phyloP scores from a whole-genome alignment of 2,888 invertebrate species.

The Phymatocera aterrima region DNA sequence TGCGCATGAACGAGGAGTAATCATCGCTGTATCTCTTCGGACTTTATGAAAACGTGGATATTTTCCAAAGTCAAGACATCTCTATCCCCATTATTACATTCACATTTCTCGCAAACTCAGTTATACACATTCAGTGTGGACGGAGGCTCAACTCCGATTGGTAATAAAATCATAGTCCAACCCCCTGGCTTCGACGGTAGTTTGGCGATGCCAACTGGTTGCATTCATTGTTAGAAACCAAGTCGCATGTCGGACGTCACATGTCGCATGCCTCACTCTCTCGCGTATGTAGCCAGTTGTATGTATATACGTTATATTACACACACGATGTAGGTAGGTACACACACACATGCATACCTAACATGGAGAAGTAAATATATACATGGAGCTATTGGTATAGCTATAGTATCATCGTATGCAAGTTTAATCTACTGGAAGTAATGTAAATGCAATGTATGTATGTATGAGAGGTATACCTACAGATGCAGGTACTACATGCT shows the following conservation, averaged over 20 bases:
- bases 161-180: slow-evolving; percentile 32
- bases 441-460: slow-evolving; percentile 65
- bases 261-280: slow-evolving; percentile 58
- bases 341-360: neutral
- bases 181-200: slow-evolving; percentile 10
- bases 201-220: slow-evolving; percentile 39
- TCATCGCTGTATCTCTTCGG: too few species aligned
- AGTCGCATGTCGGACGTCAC: slow-evolving; percentile 68
- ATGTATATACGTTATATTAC: neutral
- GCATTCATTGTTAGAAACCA: slow-evolving; percentile 69
- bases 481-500: neutral
- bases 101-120: neutral
- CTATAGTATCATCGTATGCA: slow-evolving; percentile 60
- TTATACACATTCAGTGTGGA: neutral
- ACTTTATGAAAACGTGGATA: too few species aligned
- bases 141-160: slow-evolving; percentile 14
- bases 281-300: neutral
- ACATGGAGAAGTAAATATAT: slow-evolving; percentile 2
- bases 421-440: slow-evolving; percentile 74
- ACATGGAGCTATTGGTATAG: too few species aligned
- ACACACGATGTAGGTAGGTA: too few species aligned
- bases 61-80: neutral
- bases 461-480: slow-evolving; percentile 21
- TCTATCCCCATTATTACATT: neutral
- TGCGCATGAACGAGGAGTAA: too few species aligned